Conservation (phyloP, 2,113 vertebrate species). For the Brienomyrus brachyistius region DNA sequence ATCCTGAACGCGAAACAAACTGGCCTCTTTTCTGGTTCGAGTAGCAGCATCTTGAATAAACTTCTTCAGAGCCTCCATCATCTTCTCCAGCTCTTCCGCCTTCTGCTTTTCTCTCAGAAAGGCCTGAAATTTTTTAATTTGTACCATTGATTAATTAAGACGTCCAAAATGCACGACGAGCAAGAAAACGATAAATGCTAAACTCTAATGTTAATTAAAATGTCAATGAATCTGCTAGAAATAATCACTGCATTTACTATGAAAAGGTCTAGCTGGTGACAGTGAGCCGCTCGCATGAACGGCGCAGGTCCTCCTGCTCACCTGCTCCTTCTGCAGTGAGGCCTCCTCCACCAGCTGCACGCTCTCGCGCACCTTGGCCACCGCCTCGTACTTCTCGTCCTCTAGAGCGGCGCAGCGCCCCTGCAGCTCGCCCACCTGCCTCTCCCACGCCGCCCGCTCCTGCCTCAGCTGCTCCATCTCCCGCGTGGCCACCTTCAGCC, state of each 20-base stretch:
- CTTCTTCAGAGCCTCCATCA: constrained; percentile 70
- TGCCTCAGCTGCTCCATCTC: constrained; percentile 63
- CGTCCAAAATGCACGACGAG: not conserved
- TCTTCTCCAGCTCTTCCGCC: constrained; percentile 71
- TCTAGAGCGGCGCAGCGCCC: constrained; percentile 58
- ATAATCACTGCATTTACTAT: too few species aligned
- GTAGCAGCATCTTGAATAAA: constrained; percentile 68
- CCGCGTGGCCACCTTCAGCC: constrained; percentile 57
- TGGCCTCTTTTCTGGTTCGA: constrained; percentile 74
- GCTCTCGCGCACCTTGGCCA: constrained; percentile 69
- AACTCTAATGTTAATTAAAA: not conserved
- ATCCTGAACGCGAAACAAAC: not conserved
- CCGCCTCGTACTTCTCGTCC: constrained; percentile 71
- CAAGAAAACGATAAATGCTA: not conserved
- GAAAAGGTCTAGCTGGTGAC: not conserved
- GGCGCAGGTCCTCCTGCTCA: constrained; percentile 34
- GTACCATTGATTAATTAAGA: not conserved
- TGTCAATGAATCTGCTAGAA: not conserved
- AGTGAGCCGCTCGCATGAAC: not conserved
- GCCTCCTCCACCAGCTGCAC: constrained; percentile 82
- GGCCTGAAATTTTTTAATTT: constrained; percentile 55
- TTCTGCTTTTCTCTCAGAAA: constrained; percentile 80
- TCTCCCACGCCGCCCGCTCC: constrained; percentile 69
- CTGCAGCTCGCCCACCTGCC: constrained; percentile 70
- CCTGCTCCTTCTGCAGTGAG: constrained; percentile 79